phyloP scores from a whole-genome alignment of 2,113 vertebrate species.

The Cavia porcellus region DNA sequence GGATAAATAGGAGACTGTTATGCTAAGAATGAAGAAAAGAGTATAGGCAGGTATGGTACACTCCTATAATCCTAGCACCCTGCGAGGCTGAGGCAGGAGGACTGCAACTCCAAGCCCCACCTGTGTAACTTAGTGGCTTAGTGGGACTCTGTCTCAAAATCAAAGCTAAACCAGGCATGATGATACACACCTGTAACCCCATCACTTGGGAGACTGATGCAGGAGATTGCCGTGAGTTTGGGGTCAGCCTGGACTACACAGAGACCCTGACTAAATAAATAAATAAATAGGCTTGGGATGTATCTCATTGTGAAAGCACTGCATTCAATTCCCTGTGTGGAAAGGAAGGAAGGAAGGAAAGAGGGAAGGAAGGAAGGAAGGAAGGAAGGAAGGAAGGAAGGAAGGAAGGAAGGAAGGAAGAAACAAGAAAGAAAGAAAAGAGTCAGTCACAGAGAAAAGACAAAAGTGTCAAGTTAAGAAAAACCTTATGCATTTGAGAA shows the following conservation, averaged over 20 bases:
- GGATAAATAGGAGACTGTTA: neutral
- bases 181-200: neutral
- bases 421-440: neutral
- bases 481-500: neutral
- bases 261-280: neutral
- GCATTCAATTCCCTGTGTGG: neutral
- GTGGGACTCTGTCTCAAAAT: neutral
- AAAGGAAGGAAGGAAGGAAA: neutral
- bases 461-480: neutral
- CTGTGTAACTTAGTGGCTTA: neutral
- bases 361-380: neutral
- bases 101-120: neutral
- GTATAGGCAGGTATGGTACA: neutral
- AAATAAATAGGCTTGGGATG: neutral
- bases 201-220: neutral
- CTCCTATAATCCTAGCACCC: neutral
- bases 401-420: neutral
- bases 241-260: neutral
- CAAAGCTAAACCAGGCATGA: neutral
- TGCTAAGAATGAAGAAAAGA: neutral
- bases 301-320: neutral
- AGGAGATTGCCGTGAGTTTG: neutral
- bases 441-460: neutral
- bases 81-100: neutral
- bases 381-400: neutral